Conservation (phyloP, 2,797 vertebrate species). For the Epinephelus malabaricus region DNA sequence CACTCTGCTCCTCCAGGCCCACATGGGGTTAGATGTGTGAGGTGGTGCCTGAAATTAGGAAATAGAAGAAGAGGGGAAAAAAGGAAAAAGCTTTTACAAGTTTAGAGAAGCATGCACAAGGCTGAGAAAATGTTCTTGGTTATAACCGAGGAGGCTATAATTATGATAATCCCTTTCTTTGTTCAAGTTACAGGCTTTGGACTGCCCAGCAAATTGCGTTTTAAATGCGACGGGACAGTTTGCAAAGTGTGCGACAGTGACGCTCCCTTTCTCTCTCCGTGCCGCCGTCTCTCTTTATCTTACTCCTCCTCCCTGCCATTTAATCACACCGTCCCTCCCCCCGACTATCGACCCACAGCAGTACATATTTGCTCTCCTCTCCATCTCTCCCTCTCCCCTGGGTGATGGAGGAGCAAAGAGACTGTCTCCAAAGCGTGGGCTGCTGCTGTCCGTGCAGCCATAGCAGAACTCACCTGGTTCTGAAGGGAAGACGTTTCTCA, state of each 20-base stretch:
- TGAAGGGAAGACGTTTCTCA: conserved; percentile 95
- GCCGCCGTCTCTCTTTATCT: conserved; percentile 57
- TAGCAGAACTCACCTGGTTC: conserved; percentile 79
- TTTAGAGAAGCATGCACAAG: conserved; percentile 28
- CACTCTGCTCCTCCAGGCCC: conserved; percentile 55
- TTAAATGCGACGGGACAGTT: conserved; percentile 51
- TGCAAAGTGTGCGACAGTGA: conserved; percentile 54
- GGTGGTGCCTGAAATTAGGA: conserved; percentile 77
- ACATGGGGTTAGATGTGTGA: conserved; percentile 78
- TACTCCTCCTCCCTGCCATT: conserved; percentile 49
- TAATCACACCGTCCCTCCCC: conserved; percentile 51
- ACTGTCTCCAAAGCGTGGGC: conserved; percentile 25
- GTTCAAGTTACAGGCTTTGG: conserved; percentile 54
- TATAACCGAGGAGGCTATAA: conserved; percentile 53
- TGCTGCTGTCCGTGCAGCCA: conserved; percentile 1
- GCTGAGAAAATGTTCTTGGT: conserved; percentile 46
- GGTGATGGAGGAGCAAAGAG: conserved; percentile 48
- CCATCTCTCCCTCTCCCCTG: conserved; percentile 50
- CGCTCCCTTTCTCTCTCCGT: conserved; percentile 16
- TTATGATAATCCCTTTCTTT: conserved; percentile 71
- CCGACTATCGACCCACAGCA: conserved; percentile 62
- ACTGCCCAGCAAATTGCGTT: conserved; percentile 63
- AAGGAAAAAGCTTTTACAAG: conserved; percentile 23
- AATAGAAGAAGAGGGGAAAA: conserved; percentile 18
- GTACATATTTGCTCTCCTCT: conserved; percentile 73